Base-by-base conservation (phyloP, 1,140 invertebrate species). In the Drosophila erecta region DNA sequence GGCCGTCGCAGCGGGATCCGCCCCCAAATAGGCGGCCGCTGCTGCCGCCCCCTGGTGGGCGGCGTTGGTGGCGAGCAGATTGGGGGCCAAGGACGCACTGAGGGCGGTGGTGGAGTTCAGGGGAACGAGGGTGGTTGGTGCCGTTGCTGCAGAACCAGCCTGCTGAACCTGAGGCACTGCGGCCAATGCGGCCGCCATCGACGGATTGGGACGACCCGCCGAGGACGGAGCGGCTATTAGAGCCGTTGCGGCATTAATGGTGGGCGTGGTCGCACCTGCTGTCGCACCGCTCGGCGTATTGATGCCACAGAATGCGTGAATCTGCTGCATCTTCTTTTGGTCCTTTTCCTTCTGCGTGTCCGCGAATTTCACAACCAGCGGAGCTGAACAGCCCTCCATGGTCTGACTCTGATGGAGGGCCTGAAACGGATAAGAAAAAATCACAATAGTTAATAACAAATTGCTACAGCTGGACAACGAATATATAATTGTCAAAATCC, bases 321-420 rank as follows among this genome's bases (percentile, higher is more conserved):
- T 95, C 90, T 98, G 97, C 84, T 98, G 97, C 92, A 98, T 94
- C 90, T 98, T 95, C 93, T 99, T 99, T 92, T 98, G 96, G 92
- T 99, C 98, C 93, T 99, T 99, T 91, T 99, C 98, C 92, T 99
- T 99, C 92, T 99, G 98, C 43, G 98, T 99, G 92, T 99, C 98
- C 30, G 98, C 99, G 93, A 99, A 99, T 93, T 99, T 99, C 8
- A 99, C 98, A 20, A 99, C 98, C 67, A 99, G 93, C 11, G 98
- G 98, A 71, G 98, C 98, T 53, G 97, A 98, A 92, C 98, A 99
- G 22, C 98, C 98, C 94, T 99, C 98, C 98, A 99, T 99, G 69
- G 98, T 99, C 93, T 98, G 97, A 85, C 98, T 99, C 93, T 99
- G 98, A 94, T 99, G 98, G 93, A 99, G 96, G 78, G 96, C 94